A percentile compares a stretch with the other conserved stretches of the same genome.
Evolutionary conservation across 1,140 invertebrate species (phyloP).

Genomic region (Caenorhabditis remanei): DNA sequence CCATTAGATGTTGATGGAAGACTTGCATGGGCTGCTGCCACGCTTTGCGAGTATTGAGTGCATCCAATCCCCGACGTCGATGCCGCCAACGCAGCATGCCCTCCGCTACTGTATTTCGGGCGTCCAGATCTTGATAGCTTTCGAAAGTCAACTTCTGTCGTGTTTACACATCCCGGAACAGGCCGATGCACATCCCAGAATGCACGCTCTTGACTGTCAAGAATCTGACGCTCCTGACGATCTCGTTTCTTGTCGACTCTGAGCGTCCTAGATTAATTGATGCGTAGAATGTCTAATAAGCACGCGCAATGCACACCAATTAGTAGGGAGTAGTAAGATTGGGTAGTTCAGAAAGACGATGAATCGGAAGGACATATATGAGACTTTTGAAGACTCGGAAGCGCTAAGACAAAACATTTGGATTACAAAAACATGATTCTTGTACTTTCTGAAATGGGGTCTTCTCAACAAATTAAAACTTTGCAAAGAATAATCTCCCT

Average conservation of each 20-base stretch:
- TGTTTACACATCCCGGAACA: slow-evolving; percentile 98
- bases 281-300: slow-evolving; percentile 42
- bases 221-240: slow-evolving; percentile 95
- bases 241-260: slow-evolving; percentile 99
- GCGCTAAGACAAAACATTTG: not conserved
- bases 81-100: slow-evolving; percentile 67
- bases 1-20: slow-evolving; percentile 55
- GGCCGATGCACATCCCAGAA: slow-evolving; percentile 99
- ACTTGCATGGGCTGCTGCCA: slow-evolving; percentile 64
- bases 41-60: slow-evolving; percentile 64
- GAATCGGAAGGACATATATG: not conserved
- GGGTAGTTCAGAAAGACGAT: not conserved
- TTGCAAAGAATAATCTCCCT: too few species aligned
- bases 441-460: too few species aligned
- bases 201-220: slow-evolving; percentile 97
- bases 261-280: slow-evolving; percentile 70
- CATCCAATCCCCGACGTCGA: slow-evolving; percentile 52
- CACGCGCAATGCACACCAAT: slow-evolving; percentile 46
- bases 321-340: slow-evolving; percentile 1
- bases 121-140: slow-evolving; percentile 90
- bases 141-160: slow-evolving; percentile 85
- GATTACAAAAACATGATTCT: too few species aligned
- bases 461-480: too few species aligned
- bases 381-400: not conserved
- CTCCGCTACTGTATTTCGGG: slow-evolving; percentile 79